These are phyloP conservation scores for Cynocephalus volans DNA, from an alignment of 2,113 vertebrate species.

Conservation along the genomic window DNA sequence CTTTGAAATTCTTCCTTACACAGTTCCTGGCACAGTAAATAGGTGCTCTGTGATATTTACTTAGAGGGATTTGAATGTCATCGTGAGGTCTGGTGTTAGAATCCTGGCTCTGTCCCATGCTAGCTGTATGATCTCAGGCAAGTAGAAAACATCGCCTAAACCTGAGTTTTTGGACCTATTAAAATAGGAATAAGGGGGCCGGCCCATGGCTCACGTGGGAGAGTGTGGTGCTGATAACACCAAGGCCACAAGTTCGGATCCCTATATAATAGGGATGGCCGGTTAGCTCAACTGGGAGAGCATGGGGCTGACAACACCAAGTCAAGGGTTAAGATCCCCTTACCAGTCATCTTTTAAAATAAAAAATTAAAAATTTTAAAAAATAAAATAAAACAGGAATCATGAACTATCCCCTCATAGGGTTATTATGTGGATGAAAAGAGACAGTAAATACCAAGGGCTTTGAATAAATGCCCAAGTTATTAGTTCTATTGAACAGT, in stretches of 20 bases:
- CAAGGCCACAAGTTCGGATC: too few relatives aligned
- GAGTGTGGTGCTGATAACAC: too few relatives aligned
- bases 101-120: neutral
- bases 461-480: neutral
- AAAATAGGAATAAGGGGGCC: neutral
- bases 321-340: too few relatives aligned
- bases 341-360: too few relatives aligned
- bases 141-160: neutral
- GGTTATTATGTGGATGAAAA: neutral
- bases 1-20: neutral
- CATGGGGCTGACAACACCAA: too few relatives aligned
- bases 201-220: too few relatives aligned
- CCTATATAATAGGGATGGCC: too few relatives aligned
- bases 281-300: too few relatives aligned
- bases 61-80: neutral
- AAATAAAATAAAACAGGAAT: neutral
- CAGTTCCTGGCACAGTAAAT: neutral
- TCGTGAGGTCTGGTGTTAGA: neutral
- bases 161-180: neutral
- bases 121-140: neutral
- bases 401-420: accelerated
- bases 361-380: neutral
- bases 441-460: neutral
- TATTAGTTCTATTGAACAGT: neutral
- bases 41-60: neutral